Percentiles rank a stretch among this genome's conserved stretches.
phyloP scores from a whole-genome alignment of 2,888 invertebrate species.

The Drosophila mettleri region DNA sequence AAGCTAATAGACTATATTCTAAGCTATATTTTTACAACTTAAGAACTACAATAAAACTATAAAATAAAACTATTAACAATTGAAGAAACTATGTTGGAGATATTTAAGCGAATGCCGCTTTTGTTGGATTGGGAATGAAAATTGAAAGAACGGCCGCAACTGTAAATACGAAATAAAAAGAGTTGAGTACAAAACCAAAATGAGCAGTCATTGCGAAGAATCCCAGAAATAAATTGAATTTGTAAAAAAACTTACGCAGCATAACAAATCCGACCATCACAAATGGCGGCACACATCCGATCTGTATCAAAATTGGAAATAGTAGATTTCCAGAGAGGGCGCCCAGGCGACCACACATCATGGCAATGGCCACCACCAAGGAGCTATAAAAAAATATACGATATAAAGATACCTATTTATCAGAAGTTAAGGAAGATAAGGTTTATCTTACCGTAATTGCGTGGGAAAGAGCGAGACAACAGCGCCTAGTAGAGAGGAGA shows the following conservation, averaged over 20 bases:
- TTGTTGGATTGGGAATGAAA: conserved; percentile 71
- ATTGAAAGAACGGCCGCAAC: conserved; percentile 72
- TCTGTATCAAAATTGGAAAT: conserved; percentile 89
- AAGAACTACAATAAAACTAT: not conserved
- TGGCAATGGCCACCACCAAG: conserved; percentile 89
- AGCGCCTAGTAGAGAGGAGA: conserved; percentile 82
- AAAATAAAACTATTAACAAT: not conserved
- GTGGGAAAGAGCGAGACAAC: conserved; percentile 83
- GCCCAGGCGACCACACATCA: conserved; percentile 90
- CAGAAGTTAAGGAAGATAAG: too few species aligned
- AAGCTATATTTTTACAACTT: conserved; percentile 12
- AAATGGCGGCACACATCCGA: conserved; percentile 91
- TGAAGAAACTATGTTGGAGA: not conserved
- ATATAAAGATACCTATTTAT: not conserved
- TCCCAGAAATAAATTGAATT: not conserved
- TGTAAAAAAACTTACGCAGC: conserved; percentile 85
- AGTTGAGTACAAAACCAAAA: too few species aligned
- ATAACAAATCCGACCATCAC: conserved; percentile 88
- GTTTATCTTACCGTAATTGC: conserved; percentile 78
- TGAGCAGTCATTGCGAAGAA: too few species aligned
- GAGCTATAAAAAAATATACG: conserved; percentile 19
- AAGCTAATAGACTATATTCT: not conserved
- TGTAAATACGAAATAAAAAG: conserved; percentile 23
- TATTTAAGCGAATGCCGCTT: conserved; percentile 59
- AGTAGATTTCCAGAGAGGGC: conserved; percentile 90